These are phyloP conservation scores for Echiichthys vipera DNA, from an alignment of 2,797 vertebrate genomes.

Conservation along the genomic window DNA sequence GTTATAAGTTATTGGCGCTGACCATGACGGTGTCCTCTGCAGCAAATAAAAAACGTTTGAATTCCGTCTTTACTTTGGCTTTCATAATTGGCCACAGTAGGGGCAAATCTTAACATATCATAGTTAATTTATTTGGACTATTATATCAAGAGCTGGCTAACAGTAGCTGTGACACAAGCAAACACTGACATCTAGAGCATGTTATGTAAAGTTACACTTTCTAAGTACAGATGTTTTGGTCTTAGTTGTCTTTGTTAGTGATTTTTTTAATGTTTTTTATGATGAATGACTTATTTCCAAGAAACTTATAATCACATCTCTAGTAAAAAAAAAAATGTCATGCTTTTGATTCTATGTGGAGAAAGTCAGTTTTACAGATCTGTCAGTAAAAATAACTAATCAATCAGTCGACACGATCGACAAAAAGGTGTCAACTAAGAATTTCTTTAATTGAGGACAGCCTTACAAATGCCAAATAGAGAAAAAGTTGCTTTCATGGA, in stretches of 20 bases:
- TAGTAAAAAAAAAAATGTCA: no score
- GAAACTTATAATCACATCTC: no score
- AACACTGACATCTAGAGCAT: conserved; percentile 73
- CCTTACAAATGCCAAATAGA: no score
- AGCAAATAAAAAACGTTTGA: conserved; percentile 4
- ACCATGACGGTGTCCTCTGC: not conserved
- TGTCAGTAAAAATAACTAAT: no score
- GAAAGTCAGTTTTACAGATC: no score
- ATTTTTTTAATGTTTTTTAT: no score
- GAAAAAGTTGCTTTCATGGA: not conserved
- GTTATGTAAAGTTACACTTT: conserved; percentile 28
- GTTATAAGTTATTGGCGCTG: not conserved
- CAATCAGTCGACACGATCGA: no score
- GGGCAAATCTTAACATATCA: not conserved
- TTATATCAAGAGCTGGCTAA: not conserved
- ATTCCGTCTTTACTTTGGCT: not conserved
- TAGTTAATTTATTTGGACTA: not conserved
- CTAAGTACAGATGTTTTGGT: not conserved
- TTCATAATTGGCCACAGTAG: not conserved
- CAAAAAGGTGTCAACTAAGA: no score
- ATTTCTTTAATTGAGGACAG: no score
- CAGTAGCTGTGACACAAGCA: not conserved
- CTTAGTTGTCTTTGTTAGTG: no score
- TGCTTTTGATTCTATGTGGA: no score
- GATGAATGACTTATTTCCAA: no score